Evolutionary conservation across 2,888 invertebrate species (phyloP).

Genomic region (Clostera curtula): DNA sequence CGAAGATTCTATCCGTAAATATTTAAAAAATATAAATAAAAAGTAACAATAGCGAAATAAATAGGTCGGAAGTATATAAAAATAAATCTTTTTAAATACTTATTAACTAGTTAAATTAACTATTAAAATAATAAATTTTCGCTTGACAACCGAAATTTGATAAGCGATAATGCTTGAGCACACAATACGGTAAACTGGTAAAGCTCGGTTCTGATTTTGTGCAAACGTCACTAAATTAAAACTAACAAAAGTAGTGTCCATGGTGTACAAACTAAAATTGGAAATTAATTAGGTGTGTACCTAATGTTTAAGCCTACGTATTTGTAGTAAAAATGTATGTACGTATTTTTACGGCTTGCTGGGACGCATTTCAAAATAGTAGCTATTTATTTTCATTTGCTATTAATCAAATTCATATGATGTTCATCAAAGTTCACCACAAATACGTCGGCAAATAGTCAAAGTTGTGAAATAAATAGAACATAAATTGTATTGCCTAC

Average conservation of each 20-base stretch:
- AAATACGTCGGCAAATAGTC: too few species aligned
- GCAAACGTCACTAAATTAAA: conserved; percentile 13
- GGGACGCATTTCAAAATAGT: too few species aligned
- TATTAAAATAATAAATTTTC: conserved; percentile 40
- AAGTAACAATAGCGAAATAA: conserved; percentile 58
- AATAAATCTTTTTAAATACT: conserved; percentile 69
- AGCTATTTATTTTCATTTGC: too few species aligned
- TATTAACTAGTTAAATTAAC: conserved; percentile 40
- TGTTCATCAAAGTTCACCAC: too few species aligned
- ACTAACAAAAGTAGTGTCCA: conserved; percentile 3
- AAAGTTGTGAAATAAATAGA: too few species aligned
- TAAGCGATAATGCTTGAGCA: conserved; percentile 19
- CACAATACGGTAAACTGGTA: conserved; percentile 15
- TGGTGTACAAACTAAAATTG: too few species aligned
- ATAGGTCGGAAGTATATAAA: conserved; percentile 63
- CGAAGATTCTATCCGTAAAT: conserved; percentile 18
- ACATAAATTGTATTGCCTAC: too few species aligned
- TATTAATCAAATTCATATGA: too few species aligned
- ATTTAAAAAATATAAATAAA: conserved; percentile 40
- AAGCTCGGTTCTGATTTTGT: conserved; percentile 16
- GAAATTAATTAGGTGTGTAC: too few species aligned
- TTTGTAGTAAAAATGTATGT: too few species aligned
- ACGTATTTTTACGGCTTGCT: too few species aligned
- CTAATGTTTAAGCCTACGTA: too few species aligned
- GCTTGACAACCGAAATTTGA: conserved; percentile 28